A percentile compares a stretch with the other conserved stretches of the same genome.
These are phyloP conservation scores for Mustelus asterias DNA, from an alignment of 2,113 vertebrate genomes.

Conservation along the genomic window DNA sequence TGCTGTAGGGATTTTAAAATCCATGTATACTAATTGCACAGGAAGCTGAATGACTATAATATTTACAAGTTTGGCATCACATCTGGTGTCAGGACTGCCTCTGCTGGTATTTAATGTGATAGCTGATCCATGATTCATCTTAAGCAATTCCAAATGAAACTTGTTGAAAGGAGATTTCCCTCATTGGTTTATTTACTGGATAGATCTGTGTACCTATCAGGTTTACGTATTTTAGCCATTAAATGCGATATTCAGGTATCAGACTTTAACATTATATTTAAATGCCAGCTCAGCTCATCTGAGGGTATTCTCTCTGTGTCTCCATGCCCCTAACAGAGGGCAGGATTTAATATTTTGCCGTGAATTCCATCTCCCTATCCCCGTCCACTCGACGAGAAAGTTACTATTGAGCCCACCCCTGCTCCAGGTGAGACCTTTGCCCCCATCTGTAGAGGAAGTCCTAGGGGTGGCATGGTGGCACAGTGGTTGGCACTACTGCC, in stretches of 20 bases:
- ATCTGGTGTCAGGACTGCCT: slow-evolving; percentile 7
- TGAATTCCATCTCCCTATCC: too few relatives aligned
- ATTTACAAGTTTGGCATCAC: slow-evolving; percentile 7
- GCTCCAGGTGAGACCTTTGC: too few relatives aligned
- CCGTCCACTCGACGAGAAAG: too few relatives aligned
- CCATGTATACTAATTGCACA: not conserved
- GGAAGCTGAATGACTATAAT: slow-evolving; percentile 8
- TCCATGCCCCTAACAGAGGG: not conserved
- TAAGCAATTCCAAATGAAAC: not conserved
- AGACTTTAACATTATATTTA: not conserved
- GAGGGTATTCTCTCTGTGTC: not conserved
- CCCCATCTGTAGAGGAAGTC: too few relatives aligned
- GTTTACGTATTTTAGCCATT: not conserved
- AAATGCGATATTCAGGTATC: not conserved
- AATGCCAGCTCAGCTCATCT: not conserved
- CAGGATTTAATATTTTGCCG: not conserved
- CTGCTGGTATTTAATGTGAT: not conserved
- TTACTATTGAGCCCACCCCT: too few relatives aligned
- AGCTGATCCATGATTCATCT: not conserved
- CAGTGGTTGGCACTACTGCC: too few relatives aligned
- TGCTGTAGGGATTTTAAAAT: slow-evolving; percentile 17
- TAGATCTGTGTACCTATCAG: not conserved
- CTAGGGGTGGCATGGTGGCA: too few relatives aligned
- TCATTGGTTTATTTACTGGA: not conserved
- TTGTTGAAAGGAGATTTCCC: too few relatives aligned